phyloP scores from a whole-genome alignment of 2,113 vertebrate species.

The Meriones unguiculatus region DNA sequence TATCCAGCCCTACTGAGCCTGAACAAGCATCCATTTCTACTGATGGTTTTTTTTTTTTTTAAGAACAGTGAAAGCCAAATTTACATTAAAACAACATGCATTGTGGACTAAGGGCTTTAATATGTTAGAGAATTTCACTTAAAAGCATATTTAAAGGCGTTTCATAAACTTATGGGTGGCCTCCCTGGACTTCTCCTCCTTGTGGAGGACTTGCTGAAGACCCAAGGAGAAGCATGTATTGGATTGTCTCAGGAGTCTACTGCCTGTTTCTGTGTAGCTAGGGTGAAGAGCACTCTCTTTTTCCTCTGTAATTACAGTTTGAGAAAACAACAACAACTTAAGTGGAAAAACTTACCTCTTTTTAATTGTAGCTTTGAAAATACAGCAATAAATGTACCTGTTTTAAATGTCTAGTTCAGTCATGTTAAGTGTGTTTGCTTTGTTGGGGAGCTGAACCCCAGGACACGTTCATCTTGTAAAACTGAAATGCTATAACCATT shows the following conservation, averaged over 20 bases:
- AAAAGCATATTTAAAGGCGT: conserved; percentile 33
- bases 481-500: not conserved
- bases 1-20: not conserved
- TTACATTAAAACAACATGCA: conserved; percentile 63
- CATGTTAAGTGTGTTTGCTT: not conserved
- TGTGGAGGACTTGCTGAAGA: not conserved
- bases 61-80: conserved; percentile 6
- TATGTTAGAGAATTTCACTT: conserved; percentile 23
- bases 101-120: not conserved
- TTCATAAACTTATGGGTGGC: conserved; percentile 32
- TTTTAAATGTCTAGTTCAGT: conserved; percentile 6
- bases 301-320: conserved; percentile 28
- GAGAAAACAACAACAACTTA: not conserved
- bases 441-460: not conserved
- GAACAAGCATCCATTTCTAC: not conserved
- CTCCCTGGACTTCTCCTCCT: not conserved
- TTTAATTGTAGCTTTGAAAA: conserved; percentile 34
- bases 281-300: not conserved
- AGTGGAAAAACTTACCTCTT: not conserved
- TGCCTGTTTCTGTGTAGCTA: not conserved
- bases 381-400: not conserved
- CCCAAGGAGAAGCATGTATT: not conserved
- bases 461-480: conserved; percentile 14
- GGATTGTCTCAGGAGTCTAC: not conserved
- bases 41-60: not conserved